Conservation (phyloP, 1,140 invertebrate genomes). For the Meloidogyne hapla region DNA sequence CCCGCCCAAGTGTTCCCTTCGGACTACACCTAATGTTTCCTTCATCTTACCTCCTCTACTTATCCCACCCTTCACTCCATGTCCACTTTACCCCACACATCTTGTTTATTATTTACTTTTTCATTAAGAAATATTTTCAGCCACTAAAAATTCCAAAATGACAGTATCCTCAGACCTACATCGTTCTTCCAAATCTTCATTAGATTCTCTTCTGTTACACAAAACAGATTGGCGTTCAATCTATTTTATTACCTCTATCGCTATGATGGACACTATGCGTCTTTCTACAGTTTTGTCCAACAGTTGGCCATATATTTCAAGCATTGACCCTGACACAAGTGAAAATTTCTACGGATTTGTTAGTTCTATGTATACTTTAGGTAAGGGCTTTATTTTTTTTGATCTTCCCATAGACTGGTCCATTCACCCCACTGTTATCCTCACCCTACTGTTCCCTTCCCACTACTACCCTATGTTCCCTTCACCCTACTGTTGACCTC, state of each 20-base stretch:
- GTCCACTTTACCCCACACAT: no score
- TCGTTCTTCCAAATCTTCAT: not conserved
- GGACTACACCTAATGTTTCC: no score
- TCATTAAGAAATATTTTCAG: not conserved
- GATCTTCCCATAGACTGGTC: no score
- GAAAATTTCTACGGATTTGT: constrained; percentile 15
- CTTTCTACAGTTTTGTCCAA: constrained; percentile 8
- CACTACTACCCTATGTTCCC: no score
- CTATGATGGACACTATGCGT: constrained; percentile 9
- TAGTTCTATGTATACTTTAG: not conserved
- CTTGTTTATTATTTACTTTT: no score
- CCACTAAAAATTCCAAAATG: not conserved
- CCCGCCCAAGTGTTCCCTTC: no score
- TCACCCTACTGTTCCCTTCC: no score
- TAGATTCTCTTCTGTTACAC: not conserved
- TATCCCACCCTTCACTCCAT: no score
- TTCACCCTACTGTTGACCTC: no score
- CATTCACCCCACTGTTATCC: no score
- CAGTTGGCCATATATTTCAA: constrained; percentile 21
- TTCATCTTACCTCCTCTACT: no score
- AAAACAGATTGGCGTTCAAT: constrained; percentile 24
- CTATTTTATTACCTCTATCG: not conserved
- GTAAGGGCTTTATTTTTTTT: not conserved
- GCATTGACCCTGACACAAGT: not conserved
- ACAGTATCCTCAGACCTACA: not conserved